Conservation (phyloP, 2,797 vertebrate species). For the Microctenopoma lineatum region DNA sequence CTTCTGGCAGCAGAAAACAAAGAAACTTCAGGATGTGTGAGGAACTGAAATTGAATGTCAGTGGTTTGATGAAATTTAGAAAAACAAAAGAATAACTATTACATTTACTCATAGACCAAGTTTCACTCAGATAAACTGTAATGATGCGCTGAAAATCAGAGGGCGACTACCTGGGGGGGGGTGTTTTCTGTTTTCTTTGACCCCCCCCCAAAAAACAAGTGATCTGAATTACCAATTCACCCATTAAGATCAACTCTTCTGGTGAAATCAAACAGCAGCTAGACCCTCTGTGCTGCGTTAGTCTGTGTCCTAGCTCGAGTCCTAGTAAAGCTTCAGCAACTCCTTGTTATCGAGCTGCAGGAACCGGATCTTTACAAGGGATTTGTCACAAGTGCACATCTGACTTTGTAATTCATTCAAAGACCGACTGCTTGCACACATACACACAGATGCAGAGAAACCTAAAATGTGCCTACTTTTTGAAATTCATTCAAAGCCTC, state of each 20-base stretch:
- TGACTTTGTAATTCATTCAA: constrained; percentile 70
- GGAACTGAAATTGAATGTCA: not conserved
- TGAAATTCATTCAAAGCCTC: constrained; percentile 53
- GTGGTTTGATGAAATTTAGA: not conserved
- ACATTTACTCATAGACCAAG: not conserved
- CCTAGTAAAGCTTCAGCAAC: constrained; percentile 27
- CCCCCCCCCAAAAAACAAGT: constrained; percentile 28
- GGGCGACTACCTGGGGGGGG: constrained; percentile 1
- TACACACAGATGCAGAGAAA: not conserved
- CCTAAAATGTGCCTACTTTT: constrained; percentile 31
- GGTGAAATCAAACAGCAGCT: constrained; percentile 53
- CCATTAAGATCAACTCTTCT: constrained; percentile 48
- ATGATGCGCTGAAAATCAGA: constrained; percentile 16
- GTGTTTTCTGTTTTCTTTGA: constrained; percentile 1
- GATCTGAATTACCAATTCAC: constrained; percentile 45
- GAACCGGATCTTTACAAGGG: constrained; percentile 55
- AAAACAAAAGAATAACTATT: not conserved
- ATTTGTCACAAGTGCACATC: constrained; percentile 69
- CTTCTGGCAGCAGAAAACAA: not conserved
- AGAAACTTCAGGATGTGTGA: not conserved
- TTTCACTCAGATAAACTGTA: not conserved
- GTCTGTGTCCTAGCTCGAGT: constrained; percentile 14
- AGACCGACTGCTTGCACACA: constrained; percentile 14
- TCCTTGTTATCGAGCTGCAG: constrained; percentile 65
- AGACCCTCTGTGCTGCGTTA: constrained; percentile 15